These are phyloP conservation scores for Pangasius sanitwongsei DNA, from an alignment of 2,797 vertebrate genomes.

Conservation along the genomic window DNA sequence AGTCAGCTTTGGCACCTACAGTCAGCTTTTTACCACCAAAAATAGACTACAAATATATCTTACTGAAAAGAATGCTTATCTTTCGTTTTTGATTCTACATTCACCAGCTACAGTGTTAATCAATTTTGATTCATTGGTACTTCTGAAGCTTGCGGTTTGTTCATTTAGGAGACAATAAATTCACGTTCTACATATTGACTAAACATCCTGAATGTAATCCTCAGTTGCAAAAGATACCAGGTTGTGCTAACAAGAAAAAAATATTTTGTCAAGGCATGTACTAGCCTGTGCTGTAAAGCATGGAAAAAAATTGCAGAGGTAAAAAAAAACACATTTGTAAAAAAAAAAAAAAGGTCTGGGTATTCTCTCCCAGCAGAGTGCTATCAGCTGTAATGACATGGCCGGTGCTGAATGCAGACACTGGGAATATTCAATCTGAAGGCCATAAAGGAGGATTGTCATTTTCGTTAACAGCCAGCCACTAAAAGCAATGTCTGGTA, in stretches of 20 bases:
- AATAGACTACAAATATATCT: neutral
- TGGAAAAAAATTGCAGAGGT: neutral
- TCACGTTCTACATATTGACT: neutral
- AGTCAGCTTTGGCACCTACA: neutral
- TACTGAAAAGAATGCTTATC: neutral
- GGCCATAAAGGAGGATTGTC: slow-evolving; percentile 79
- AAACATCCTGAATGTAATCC: neutral
- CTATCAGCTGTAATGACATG: slow-evolving; percentile 76
- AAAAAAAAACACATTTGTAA: neutral
- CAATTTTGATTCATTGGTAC: neutral
- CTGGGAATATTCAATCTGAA: slow-evolving; percentile 79
- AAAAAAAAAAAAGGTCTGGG: slow-evolving; percentile 63
- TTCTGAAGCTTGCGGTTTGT: neutral
- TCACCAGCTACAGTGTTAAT: neutral
- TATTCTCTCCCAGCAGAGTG: slow-evolving; percentile 70
- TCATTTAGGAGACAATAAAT: neutral
- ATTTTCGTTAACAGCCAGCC: slow-evolving; percentile 76
- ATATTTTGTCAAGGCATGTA: neutral
- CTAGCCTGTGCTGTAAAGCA: neutral
- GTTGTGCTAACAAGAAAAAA: neutral
- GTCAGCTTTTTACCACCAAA: neutral
- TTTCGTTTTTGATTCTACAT: neutral
- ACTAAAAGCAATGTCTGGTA: slow-evolving; percentile 82
- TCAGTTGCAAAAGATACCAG: neutral
- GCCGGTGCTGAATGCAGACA: slow-evolving; percentile 65